A percentile compares a stretch with the other conserved stretches of the same genome.
phyloP scores from a whole-genome alignment of 2,888 invertebrate species.

The Xestia sexstrigata region DNA sequence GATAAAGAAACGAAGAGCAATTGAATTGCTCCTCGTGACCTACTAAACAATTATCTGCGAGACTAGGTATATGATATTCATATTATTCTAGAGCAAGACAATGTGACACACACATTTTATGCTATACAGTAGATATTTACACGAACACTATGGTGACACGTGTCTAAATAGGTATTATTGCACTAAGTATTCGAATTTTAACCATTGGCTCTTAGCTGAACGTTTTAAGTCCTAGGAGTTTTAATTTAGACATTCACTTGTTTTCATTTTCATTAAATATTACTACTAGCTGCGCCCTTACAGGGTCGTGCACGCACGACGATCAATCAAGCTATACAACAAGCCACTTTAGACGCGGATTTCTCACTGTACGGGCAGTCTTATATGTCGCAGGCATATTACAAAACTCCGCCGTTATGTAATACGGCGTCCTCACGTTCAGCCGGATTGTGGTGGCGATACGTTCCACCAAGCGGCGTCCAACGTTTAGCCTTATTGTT shows the following conservation, averaged over 20 bases:
- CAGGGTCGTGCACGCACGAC: background rate
- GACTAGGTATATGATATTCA: background rate
- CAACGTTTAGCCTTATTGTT: too few relatives aligned
- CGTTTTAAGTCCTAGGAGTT: background rate
- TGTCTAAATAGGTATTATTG: background rate
- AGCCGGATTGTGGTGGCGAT: too few relatives aligned
- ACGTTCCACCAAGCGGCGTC: too few relatives aligned
- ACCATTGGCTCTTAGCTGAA: background rate
- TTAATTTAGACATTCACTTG: background rate
- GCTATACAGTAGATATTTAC: background rate
- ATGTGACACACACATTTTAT: background rate
- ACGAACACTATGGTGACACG: background rate
- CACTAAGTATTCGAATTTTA: background rate
- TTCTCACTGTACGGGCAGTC: too few relatives aligned
- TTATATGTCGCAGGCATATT: too few relatives aligned
- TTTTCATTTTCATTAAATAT: background rate
- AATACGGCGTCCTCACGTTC: too few relatives aligned
- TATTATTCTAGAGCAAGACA: conserved; percentile 3
- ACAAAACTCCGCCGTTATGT: too few relatives aligned
- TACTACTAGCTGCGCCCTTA: background rate
- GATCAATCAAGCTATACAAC: too few relatives aligned
- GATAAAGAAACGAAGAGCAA: conserved; percentile 10
- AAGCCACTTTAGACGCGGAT: too few relatives aligned
- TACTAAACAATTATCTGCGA: conserved; percentile 19
- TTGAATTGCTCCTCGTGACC: conserved; percentile 6